Percentiles rank a stretch among this genome's conserved stretches.
Evolutionary conservation across 2,888 invertebrate genomes (phyloP).

Genomic region (Nymphalis polychloros): DNA sequence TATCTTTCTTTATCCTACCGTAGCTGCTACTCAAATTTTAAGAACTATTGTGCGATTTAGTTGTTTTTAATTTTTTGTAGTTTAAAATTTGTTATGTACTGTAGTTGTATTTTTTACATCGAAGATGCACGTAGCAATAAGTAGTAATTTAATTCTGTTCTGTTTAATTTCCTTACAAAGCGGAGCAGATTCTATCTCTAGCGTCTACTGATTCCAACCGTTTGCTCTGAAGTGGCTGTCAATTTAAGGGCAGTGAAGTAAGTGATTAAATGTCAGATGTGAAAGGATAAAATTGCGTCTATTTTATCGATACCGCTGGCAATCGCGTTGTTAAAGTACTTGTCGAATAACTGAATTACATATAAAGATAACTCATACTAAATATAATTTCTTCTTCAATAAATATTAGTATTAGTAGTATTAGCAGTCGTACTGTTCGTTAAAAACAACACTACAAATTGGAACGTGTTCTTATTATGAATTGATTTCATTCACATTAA

Average conservation of each 20-base stretch:
- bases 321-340: too few relatives aligned
- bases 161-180: not conserved
- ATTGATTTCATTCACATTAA: not conserved
- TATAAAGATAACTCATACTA: too few relatives aligned
- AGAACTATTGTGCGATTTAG: too few relatives aligned
- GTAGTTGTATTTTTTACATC: too few relatives aligned
- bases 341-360: too few relatives aligned
- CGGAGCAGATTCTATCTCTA: constrained; percentile 13
- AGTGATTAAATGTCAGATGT: constrained; percentile 14
- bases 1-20: too few relatives aligned
- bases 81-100: too few relatives aligned
- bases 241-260: constrained; percentile 17
- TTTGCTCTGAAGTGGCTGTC: constrained; percentile 18
- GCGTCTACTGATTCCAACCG: constrained; percentile 8
- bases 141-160: not conserved
- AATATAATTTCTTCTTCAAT: too few relatives aligned
- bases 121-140: too few relatives aligned
- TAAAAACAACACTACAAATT: not conserved
- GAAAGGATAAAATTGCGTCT: constrained; percentile 10
- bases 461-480: not conserved
- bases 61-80: too few relatives aligned
- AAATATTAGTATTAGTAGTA: too few relatives aligned
- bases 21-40: too few relatives aligned
- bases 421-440: not conserved
- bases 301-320: not conserved